A percentile compares a stretch with the other conserved stretches of the same genome.
phyloP scores from a whole-genome alignment of 2,888 invertebrate species.

The Lumbricus terrestris region DNA sequence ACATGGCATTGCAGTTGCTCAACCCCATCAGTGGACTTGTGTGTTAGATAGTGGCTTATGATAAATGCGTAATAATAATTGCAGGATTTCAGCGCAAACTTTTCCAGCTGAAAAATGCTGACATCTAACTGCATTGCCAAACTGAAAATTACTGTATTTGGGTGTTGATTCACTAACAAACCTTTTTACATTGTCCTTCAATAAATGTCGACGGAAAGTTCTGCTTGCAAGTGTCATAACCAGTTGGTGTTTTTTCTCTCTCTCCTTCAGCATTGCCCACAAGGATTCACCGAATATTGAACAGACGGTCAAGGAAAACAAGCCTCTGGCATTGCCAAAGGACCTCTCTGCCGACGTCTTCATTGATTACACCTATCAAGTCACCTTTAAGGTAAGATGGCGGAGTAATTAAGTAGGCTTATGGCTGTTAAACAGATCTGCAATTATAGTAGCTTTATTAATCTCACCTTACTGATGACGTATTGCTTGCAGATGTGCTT shows the following conservation, averaged over 20 bases:
- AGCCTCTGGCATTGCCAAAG: slow-evolving; percentile 5
- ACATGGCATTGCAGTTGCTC: no score
- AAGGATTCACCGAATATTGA: not conserved
- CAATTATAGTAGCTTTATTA: not conserved
- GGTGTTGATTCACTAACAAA: no score
- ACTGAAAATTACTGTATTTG: no score
- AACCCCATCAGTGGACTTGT: no score
- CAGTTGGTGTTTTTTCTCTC: not conserved
- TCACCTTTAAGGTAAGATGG: slow-evolving; percentile 70
- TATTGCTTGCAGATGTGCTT: no score
- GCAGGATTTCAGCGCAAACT: no score
- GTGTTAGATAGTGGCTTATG: no score
- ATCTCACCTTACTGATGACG: no score
- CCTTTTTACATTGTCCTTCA: no score
- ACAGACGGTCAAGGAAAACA: not conserved
- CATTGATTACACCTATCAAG: slow-evolving; percentile 77
- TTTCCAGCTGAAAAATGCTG: no score
- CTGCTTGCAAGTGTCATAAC: not conserved
- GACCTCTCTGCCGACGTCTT: not conserved
- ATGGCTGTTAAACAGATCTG: not conserved
- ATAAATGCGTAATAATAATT: no score
- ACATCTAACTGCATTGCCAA: no score
- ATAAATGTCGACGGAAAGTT: not conserved
- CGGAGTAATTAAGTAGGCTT: not conserved
- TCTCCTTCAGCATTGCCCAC: slow-evolving; percentile 37